Evolutionary conservation across 2,797 vertebrate genomes (phyloP), one percentile per base, ranked within the genome.

Genomic region (Pangasius djambal): DNA sequence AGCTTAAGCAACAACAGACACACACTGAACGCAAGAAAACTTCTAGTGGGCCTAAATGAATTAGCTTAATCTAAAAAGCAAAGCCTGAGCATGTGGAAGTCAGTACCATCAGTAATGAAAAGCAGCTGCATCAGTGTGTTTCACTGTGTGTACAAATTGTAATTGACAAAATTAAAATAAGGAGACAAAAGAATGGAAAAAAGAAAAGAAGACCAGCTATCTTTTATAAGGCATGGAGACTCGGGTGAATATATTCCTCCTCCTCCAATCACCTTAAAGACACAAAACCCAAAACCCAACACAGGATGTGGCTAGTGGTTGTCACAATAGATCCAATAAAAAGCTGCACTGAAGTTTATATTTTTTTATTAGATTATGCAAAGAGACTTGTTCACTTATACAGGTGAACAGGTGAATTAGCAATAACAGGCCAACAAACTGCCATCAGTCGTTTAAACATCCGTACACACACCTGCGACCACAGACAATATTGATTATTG

Each of bases 401-500:
- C 31, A 57, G 7, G n/a, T 55, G 52, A 61, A 40, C 34, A 40
- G 57, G 55, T 63, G 57, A 83, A 83, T 63, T 83, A 63, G 13
- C 12, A 44, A 59, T 81, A 59, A 81, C 78, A 59, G 55, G 31
- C 55, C 55, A 81, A 59, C 31, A 59, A 57, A 16, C 5, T 83
- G 81, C 10, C 83, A 69, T 12, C 28, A 85, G 48, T 52, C 8
- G 8, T 84, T 69, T 37, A 69, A 85, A 83, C 25, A 67, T 83
- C 20, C 37, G n/a, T 44, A 31, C 78, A 59, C 78, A 85, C 83
- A 88, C 70, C 83, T 44, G 72, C 20, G 82, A 55, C 70, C 72
- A 88, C 59, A 85, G 61, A 85, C 87, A 77, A 84, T 77, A 63
- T 13, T 84, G 72, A 88, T 88, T 78, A 85, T 67, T 78, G 50